Conservation (phyloP, 2,113 vertebrate genomes). For the Orthonyx spaldingii region DNA sequence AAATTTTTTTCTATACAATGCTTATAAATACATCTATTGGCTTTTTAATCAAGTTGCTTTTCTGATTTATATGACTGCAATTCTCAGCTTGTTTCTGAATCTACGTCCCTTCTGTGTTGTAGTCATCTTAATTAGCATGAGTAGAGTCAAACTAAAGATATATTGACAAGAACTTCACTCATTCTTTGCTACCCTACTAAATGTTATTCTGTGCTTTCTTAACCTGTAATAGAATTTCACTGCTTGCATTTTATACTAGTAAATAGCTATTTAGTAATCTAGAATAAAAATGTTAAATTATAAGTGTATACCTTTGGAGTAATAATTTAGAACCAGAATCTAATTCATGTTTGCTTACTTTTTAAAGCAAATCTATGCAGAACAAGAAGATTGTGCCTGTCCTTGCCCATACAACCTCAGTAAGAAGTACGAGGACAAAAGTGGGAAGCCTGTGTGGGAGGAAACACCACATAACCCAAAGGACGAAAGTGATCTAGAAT, state of each 20-base stretch:
- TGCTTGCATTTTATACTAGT: background rate
- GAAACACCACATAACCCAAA: background rate
- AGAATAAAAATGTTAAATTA: background rate
- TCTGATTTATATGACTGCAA: background rate
- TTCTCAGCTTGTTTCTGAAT: background rate
- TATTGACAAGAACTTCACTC: background rate
- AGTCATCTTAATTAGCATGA: background rate
- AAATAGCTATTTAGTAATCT: background rate
- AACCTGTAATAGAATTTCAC: background rate
- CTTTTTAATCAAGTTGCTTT: background rate
- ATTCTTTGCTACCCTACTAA: background rate
- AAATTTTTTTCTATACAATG: background rate
- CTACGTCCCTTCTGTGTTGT: background rate
- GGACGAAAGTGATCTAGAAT: background rate
- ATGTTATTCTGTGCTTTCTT: background rate
- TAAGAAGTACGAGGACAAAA: background rate
- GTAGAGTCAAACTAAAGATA: background rate
- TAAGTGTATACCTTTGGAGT: background rate
- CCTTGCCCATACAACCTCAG: background rate
- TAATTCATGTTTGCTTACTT: background rate
- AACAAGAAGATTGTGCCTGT: background rate
- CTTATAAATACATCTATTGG: background rate
- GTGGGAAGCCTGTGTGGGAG: fast-evolving
- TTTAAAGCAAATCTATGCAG: background rate
- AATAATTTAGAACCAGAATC: background rate